Evolutionary conservation across 23 tunicate genomes (phyloP).

Genomic region (Phallusia fumigata): DNA sequence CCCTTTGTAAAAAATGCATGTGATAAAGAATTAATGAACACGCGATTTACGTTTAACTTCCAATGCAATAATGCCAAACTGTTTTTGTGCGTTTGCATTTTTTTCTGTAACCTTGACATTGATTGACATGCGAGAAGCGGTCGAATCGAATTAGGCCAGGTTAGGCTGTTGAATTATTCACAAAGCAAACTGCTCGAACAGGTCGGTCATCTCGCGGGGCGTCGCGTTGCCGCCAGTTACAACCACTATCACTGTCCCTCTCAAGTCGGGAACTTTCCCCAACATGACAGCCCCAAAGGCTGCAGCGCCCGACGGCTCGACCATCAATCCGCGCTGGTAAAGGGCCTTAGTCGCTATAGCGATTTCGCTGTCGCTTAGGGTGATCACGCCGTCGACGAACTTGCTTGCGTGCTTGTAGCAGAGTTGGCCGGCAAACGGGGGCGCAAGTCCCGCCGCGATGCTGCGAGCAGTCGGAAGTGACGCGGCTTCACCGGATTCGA

Average conservation of each 20-base stretch:
- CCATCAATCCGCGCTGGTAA: constrained; percentile 38
- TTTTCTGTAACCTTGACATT: too few relatives aligned
- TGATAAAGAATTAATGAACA: too few relatives aligned
- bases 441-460: constrained; percentile 67
- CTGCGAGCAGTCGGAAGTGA: constrained; percentile 43
- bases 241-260: constrained; percentile 56
- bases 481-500: constrained; percentile 27
- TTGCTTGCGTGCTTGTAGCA: constrained; percentile 41
- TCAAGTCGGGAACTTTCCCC: constrained; percentile 54
- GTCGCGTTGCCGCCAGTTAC: constrained; percentile 70
- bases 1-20: too few relatives aligned
- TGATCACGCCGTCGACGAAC: constrained; percentile 47
- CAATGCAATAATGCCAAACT: too few relatives aligned
- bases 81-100: too few relatives aligned
- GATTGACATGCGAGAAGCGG: too few relatives aligned
- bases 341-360: constrained; percentile 40
- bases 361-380: constrained; percentile 43
- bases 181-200: constrained; percentile 27
- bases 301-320: constrained; percentile 73
- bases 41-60: too few relatives aligned
- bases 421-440: constrained; percentile 59
- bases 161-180: neutral
- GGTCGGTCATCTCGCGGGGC: constrained; percentile 32
- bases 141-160: too few relatives aligned
- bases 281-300: constrained; percentile 61